phyloP scores from a whole-genome alignment of 2,888 invertebrate genomes.

The Steinernema hermaphroditum region DNA sequence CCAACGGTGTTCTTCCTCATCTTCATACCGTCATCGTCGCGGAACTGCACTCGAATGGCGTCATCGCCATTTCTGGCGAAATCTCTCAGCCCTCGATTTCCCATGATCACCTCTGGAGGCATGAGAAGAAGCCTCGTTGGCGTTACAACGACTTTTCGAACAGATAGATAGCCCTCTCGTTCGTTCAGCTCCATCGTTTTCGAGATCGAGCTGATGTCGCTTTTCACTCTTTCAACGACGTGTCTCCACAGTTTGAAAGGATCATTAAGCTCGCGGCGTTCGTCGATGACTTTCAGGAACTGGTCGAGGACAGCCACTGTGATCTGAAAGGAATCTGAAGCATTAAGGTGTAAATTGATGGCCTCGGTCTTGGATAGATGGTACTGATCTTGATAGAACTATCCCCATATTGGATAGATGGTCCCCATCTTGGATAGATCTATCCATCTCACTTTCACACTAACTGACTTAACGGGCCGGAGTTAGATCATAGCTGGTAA shows the following conservation, averaged over 20 bases:
- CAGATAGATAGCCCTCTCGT: slow-evolving; percentile 44
- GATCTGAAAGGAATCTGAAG: slow-evolving; percentile 6
- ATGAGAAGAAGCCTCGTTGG: slow-evolving; percentile 61
- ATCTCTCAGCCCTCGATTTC: slow-evolving; percentile 62
- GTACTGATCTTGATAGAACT: too few species aligned
- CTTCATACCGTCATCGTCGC: slow-evolving; percentile 48
- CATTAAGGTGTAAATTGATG: too few species aligned
- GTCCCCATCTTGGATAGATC: too few species aligned
- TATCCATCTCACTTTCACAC: too few species aligned
- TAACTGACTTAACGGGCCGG: too few species aligned
- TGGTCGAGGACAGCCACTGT: slow-evolving; percentile 18
- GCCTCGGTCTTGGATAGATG: too few species aligned
- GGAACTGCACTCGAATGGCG: slow-evolving; percentile 57
- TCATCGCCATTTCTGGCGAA: slow-evolving; percentile 50
- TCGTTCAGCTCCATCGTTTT: slow-evolving; percentile 36
- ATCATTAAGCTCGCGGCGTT: not conserved
- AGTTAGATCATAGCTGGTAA: too few species aligned
- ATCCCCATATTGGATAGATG: too few species aligned
- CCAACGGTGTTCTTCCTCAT: slow-evolving; percentile 50
- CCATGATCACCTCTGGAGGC: slow-evolving; percentile 65
- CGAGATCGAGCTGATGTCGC: not conserved
- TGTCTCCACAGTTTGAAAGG: not conserved
- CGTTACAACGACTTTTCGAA: slow-evolving; percentile 57
- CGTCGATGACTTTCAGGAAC: slow-evolving; percentile 29
- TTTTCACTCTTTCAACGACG: not conserved